Conservation (phyloP, 1,140 invertebrate genomes). For the Leptestheria dahalacensis region DNA sequence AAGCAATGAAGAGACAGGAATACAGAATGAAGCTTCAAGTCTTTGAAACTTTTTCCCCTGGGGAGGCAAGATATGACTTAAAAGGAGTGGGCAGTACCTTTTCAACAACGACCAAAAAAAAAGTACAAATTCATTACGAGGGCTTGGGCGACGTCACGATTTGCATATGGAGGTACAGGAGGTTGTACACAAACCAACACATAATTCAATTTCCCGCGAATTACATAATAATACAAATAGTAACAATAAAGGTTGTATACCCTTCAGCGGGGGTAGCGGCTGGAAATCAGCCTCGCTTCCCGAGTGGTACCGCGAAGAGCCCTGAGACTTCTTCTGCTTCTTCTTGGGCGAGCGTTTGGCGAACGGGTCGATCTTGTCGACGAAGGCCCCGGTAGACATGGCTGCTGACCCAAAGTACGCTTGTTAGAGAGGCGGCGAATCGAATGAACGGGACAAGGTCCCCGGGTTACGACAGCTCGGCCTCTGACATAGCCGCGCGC, state of each 20-base stretch:
- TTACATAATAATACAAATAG: background rate
- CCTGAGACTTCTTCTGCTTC: constrained; percentile 82
- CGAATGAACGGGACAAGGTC: background rate
- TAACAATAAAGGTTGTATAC: constrained; percentile 30
- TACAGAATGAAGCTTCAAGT: background rate
- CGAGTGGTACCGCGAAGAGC: constrained; percentile 74
- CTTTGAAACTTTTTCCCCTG: background rate
- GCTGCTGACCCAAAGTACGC: too few relatives aligned
- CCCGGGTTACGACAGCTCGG: background rate
- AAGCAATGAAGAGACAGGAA: too few relatives aligned
- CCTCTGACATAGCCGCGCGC: background rate
- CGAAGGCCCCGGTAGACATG: constrained; percentile 43
- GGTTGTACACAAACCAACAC: background rate
- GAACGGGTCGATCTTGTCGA: constrained; percentile 88
- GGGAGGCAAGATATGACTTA: background rate
- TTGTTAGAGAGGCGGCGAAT: background rate
- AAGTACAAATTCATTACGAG: background rate
- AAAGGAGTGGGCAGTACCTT: background rate
- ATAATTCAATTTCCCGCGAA: background rate
- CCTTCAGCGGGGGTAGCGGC: constrained; percentile 70
- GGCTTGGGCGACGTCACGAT: background rate
- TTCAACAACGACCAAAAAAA: background rate
- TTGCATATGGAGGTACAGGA: background rate
- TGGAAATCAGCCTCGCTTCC: constrained; percentile 77
- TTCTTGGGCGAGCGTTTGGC: constrained; percentile 81